Evolutionary conservation across 2,797 vertebrate genomes (phyloP).

Genomic region (Sebastes miniatus): DNA sequence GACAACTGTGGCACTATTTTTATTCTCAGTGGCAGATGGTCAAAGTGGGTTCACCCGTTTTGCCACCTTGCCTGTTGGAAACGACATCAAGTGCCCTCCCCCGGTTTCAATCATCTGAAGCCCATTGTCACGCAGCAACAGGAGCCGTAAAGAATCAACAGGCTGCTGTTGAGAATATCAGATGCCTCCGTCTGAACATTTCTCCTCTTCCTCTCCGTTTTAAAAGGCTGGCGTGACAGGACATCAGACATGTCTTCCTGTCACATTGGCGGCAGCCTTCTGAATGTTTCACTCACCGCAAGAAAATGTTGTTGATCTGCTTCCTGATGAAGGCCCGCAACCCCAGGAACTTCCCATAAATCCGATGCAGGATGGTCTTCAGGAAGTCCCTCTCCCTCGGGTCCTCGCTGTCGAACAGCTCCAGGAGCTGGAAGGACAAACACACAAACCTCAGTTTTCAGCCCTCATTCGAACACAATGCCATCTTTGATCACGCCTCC

Average conservation of each 20-base stretch:
- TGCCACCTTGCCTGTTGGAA: constrained; percentile 69
- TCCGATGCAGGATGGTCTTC: constrained; percentile 97
- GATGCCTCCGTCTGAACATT: constrained; percentile 2
- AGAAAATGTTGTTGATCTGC: constrained; percentile 99
- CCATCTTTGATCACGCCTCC: neutral
- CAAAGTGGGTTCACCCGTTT: constrained; percentile 64
- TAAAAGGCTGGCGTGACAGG: neutral
- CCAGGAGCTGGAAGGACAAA: constrained; percentile 85
- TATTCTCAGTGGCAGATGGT: constrained; percentile 76
- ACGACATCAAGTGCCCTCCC: constrained; percentile 63
- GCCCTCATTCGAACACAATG: neutral
- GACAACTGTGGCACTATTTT: constrained; percentile 78
- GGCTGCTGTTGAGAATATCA: neutral
- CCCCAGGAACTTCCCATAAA: constrained; percentile 98
- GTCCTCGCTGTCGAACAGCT: constrained; percentile 98
- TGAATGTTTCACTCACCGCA: constrained; percentile 83
- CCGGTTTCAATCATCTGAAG: constrained; percentile 45
- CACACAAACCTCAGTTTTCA: neutral
- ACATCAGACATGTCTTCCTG: neutral
- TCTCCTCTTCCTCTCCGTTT: neutral
- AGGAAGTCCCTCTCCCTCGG: constrained; percentile 96
- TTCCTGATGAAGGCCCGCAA: constrained; percentile 98
- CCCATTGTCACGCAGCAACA: constrained; percentile 64
- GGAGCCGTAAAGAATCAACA: constrained; percentile 32
- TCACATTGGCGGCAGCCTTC: neutral